A percentile compares a stretch with the other conserved stretches of the same genome.
These are phyloP conservation scores for Trinorchestia longiramus DNA, from an alignment of 1,140 invertebrate species.

Conservation along the genomic window DNA sequence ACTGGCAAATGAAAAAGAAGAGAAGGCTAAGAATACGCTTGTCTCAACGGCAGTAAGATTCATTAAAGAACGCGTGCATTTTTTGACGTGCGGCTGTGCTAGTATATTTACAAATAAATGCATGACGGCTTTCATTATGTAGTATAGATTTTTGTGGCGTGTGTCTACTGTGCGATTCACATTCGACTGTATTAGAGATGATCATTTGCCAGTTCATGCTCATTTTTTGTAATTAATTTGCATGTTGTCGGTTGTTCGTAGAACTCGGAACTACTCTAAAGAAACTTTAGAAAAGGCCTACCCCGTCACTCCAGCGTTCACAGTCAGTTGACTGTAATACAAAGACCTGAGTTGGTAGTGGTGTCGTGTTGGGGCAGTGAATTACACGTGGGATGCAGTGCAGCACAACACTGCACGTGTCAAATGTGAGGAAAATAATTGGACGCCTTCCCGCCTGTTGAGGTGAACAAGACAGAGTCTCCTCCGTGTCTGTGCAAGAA, in stretches of 20 bases:
- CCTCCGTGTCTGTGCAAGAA: neutral
- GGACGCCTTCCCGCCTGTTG: neutral
- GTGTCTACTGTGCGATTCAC: too few species aligned
- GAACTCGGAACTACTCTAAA: neutral
- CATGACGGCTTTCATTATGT: too few species aligned
- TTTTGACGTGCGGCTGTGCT: too few species aligned
- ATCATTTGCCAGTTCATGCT: neutral
- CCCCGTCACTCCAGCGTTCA: neutral
- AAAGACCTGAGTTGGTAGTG: neutral
- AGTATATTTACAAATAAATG: too few species aligned
- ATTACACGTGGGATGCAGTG: neutral
- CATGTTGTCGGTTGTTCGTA: neutral
- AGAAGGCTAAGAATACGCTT: too few species aligned
- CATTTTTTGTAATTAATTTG: neutral
- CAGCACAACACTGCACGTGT: neutral
- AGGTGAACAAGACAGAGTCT: neutral
- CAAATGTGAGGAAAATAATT: neutral
- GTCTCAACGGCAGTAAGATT: too few species aligned
- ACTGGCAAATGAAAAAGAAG: too few species aligned
- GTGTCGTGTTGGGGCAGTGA: neutral
- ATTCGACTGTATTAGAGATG: neutral
- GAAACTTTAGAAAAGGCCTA: neutral
- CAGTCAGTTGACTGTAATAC: neutral
- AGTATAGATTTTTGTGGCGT: too few species aligned
- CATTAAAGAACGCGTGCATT: too few species aligned